Evolutionary conservation across 1,140 invertebrate genomes (phyloP).

Genomic region (Caerostris extrusa): DNA sequence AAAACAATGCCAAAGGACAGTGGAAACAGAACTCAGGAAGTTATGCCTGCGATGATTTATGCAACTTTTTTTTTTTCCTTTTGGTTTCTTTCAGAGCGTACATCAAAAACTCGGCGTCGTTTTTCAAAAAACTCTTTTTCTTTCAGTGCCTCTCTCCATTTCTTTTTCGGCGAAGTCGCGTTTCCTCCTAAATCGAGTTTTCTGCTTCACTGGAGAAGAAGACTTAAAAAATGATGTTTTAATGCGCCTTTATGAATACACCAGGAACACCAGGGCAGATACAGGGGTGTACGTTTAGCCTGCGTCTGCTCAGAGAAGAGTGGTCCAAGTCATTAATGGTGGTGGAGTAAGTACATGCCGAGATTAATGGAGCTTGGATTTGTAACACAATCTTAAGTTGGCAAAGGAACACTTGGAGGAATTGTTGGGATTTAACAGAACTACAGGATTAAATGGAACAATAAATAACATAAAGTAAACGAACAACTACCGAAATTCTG

Average conservation of each 20-base stretch:
- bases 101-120: background rate
- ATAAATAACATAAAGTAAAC: too few relatives aligned
- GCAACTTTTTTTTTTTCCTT: too few relatives aligned
- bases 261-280: background rate
- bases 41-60: background rate
- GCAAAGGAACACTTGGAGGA: too few relatives aligned
- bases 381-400: too few relatives aligned
- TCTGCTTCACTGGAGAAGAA: background rate
- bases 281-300: background rate
- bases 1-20: background rate
- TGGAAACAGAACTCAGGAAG: background rate
- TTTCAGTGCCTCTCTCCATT: too few relatives aligned
- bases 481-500: too few relatives aligned
- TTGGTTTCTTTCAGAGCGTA: background rate
- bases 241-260: slow-evolving; percentile 36
- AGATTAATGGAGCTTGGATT: too few relatives aligned
- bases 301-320: background rate
- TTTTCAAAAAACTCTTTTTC: slow-evolving; percentile 5
- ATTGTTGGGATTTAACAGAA: too few relatives aligned
- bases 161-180: background rate
- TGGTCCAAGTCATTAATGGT: background rate
- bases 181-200: slow-evolving; percentile 6
- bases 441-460: too few relatives aligned
- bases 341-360: too few relatives aligned
- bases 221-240: slow-evolving; percentile 25